A percentile compares a stretch with the other conserved stretches of the same genome.
phyloP scores from a whole-genome alignment of 1,140 invertebrate genomes.

The Drosophila tropicalis region DNA sequence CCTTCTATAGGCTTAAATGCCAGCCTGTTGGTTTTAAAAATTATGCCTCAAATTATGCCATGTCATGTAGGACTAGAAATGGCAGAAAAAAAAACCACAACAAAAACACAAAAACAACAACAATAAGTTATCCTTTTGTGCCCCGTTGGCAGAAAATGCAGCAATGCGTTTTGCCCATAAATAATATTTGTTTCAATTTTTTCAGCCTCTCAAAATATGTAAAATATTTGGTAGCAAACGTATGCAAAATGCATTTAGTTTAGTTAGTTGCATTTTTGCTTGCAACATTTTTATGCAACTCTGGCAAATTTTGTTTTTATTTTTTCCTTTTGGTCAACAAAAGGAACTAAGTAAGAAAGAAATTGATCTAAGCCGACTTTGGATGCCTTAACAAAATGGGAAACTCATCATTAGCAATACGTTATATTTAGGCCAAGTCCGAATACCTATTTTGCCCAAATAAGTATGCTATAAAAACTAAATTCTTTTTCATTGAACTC shows the following conservation, averaged over 20 bases:
- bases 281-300: constrained; percentile 7
- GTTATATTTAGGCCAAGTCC: too few species aligned
- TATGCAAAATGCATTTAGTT: constrained; percentile 14
- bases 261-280: constrained; percentile 5
- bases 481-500: too few species aligned
- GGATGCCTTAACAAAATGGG: too few species aligned
- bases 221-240: constrained; percentile 16
- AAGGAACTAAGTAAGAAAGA: not conserved
- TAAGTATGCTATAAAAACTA: too few species aligned
- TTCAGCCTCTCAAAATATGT: constrained; percentile 1
- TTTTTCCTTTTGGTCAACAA: not conserved
- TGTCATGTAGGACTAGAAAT: constrained; percentile 5
- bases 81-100: not conserved
- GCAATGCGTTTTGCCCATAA: constrained; percentile 16
- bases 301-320: not conserved
- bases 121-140: constrained; percentile 4
- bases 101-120: not conserved
- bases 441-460: too few species aligned
- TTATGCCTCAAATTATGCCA: constrained; percentile 20
- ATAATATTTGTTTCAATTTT: constrained; percentile 16
- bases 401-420: too few species aligned
- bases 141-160: constrained; percentile 16
- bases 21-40: constrained; percentile 21
- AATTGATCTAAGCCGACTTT: too few species aligned
- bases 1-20: constrained; percentile 15